Percentiles rank a stretch among this genome's conserved stretches.
Conservation (phyloP, 2,888 invertebrate species). For the Cynaeus angustus region DNA sequence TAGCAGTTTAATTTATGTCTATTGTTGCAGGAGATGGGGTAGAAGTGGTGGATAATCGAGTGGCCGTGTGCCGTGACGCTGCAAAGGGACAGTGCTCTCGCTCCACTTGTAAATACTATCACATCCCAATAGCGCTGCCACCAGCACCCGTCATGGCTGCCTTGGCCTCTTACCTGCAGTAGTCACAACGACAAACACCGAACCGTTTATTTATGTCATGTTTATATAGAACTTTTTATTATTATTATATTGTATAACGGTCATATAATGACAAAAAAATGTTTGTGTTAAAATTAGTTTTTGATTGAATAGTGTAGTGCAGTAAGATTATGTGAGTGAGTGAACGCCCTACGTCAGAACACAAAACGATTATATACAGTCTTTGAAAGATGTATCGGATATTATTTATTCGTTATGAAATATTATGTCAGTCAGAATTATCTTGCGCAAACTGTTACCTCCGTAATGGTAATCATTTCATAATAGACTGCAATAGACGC, state of each 20-base stretch:
- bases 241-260: constrained; percentile 67
- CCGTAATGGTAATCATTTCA: constrained; percentile 14
- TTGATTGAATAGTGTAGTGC: constrained; percentile 60
- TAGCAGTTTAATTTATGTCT: neutral
- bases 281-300: constrained; percentile 63
- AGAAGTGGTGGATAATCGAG: constrained; percentile 95
- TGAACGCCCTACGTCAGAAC: constrained; percentile 62
- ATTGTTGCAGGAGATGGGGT: constrained; percentile 88
- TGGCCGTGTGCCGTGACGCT: constrained; percentile 97
- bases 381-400: neutral
- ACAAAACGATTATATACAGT: constrained; percentile 43
- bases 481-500: constrained; percentile 13
- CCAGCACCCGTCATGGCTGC: constrained; percentile 86
- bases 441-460: too few species aligned
- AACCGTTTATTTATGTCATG: constrained; percentile 67
- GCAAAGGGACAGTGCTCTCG: constrained; percentile 95
- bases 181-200: constrained; percentile 69
- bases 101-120: constrained; percentile 97
- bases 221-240: constrained; percentile 70
- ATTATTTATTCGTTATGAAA: neutral
- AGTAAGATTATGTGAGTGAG: constrained; percentile 62
- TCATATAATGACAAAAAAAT: constrained; percentile 71
- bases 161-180: constrained; percentile 72
- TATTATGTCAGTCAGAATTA: neutral
- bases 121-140: constrained; percentile 93